phyloP scores from a whole-genome alignment of 1,140 invertebrate genomes.

The Cotesia typhae region DNA sequence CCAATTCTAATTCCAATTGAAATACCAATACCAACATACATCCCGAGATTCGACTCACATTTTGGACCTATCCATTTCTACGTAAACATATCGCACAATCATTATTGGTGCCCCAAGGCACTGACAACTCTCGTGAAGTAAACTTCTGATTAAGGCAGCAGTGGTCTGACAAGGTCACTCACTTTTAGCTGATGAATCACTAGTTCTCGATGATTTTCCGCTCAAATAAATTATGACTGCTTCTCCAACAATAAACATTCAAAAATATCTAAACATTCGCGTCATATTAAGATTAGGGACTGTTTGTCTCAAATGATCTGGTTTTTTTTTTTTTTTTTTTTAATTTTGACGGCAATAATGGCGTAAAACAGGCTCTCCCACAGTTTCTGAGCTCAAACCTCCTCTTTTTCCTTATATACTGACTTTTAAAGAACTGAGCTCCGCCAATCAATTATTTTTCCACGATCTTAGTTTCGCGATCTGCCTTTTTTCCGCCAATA shows the following conservation, averaged over 20 bases:
- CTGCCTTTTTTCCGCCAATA: not conserved
- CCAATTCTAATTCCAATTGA: not conserved
- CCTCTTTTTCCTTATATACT: constrained; percentile 3
- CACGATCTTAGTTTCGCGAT: constrained; percentile 2
- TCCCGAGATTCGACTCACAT: constrained; percentile 40
- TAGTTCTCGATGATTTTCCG: constrained; percentile 18
- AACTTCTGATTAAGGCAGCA: constrained; percentile 39
- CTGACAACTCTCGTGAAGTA: constrained; percentile 36
- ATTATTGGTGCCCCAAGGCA: constrained; percentile 30
- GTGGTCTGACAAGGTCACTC: constrained; percentile 36
- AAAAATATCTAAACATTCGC: not conserved
- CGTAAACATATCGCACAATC: constrained; percentile 42
- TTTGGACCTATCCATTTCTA: constrained; percentile 42
- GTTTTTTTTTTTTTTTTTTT: not conserved
- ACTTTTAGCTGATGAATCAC: constrained; percentile 41
- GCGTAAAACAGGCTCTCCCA: constrained; percentile 11
- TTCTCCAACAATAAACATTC: too few species aligned
- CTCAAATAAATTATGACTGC: not conserved
- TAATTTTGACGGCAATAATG: not conserved
- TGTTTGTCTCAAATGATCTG: not conserved
- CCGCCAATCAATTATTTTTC: not conserved
- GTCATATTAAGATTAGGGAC: not conserved
- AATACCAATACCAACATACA: constrained; percentile 30
- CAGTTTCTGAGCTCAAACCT: not conserved
- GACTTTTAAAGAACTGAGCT: too few species aligned